A percentile compares a stretch with the other conserved stretches of the same genome.
These are phyloP conservation scores for Sinotaia quadrata DNA, from an alignment of 2,888 invertebrate species.

Conservation along the genomic window DNA sequence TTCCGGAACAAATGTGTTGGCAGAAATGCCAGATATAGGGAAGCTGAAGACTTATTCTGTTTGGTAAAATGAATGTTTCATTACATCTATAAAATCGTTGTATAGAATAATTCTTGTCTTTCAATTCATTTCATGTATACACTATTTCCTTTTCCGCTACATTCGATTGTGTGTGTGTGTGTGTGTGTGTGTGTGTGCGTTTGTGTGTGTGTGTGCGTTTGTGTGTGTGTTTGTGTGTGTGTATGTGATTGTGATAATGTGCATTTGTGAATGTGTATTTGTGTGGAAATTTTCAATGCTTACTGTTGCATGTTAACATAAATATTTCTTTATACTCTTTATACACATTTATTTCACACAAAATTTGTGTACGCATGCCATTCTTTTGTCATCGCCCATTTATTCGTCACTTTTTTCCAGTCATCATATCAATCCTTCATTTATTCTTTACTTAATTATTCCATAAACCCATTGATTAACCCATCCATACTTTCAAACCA, in stretches of 20 bases:
- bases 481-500: background rate
- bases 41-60: conserved; percentile 35
- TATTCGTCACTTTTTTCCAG: background rate
- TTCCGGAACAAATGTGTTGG: no score
- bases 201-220: background rate
- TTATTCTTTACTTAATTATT: background rate
- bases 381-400: no score
- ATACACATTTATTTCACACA: no score
- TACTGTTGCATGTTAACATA: no score
- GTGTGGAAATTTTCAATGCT: no score
- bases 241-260: background rate
- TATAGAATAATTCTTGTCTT: no score
- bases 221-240: background rate
- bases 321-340: no score
- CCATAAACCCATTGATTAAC: background rate
- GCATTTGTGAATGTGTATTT: no score
- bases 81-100: no score
- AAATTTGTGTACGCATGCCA: no score
- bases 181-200: background rate
- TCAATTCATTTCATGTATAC: no score
- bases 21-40: conserved; percentile 9
- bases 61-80: conserved; percentile 36
- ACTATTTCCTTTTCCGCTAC: no score
- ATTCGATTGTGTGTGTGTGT: background rate
- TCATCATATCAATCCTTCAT: background rate